Evolutionary conservation across 2,888 invertebrate species (phyloP), one percentile per base, ranked within the genome.

Genomic region (Diplolepis rosae): DNA sequence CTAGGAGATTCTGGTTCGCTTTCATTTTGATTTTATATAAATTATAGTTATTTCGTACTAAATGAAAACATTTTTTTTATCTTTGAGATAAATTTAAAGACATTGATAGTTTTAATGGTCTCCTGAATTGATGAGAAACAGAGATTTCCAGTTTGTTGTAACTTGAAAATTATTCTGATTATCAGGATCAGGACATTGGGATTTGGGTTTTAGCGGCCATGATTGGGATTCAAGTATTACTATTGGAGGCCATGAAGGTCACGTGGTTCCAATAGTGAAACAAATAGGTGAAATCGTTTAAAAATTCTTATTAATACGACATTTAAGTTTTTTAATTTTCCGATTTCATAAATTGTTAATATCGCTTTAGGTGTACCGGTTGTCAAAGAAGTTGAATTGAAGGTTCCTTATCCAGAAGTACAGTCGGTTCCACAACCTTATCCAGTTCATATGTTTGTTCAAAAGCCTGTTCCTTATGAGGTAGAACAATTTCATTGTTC

Each of bases 381-480:
- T 0, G 90, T 87, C 0, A 91, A 93, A 76, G 91, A 92, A 72
- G 89, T 91, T 4, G 90, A 91, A 66, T 89, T 92, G 72, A 90
- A 90, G 81, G 84, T 92, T 27, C 88, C 91, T 22, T 90, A 91
- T 32, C 91, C 91, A 0, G 78, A 92, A 0, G 80, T 92, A 0
- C 90, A 91, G 13, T 18, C 32, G 0, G 32, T 32, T 15, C 30
- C 91, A 0, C 93, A 93, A 73, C 93, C 92, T 0, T 91, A 93
- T 22, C 93, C 93, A 0, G 92, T 93, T 4, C 91, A 92, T 52
- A 89, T 93, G 1, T 91, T 93, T 6, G 93, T 93, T 0, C 91
- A 92, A 0, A 92, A 93, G 80, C 93, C 93, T 0, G 90, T 84
- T 52, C 85, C 85, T 1, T 84, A 80, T 56, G 76, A 82, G 78